phyloP scores from a whole-genome alignment of 2,888 invertebrate species.

The Pristionchus mayeri region DNA sequence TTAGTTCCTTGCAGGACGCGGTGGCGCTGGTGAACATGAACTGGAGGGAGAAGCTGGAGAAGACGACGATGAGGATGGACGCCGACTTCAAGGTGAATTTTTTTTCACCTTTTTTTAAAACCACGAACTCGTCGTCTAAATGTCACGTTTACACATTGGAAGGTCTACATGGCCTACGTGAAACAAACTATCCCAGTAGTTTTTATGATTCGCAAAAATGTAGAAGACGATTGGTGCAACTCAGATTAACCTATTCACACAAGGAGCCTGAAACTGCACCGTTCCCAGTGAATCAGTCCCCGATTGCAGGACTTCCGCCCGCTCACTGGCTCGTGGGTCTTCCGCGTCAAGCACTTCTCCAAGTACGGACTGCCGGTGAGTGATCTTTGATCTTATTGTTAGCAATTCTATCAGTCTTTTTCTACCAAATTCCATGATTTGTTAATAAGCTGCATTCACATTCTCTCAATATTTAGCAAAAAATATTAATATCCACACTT shows the following conservation, averaged over 20 bases:
- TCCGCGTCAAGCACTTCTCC: constrained; percentile 80
- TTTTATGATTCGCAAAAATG: background rate
- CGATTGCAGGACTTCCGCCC: constrained; percentile 87
- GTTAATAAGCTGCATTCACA: no score
- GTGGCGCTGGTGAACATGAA: constrained; percentile 86
- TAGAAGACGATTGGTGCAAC: no score
- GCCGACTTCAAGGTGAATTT: constrained; percentile 84
- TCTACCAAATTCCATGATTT: no score
- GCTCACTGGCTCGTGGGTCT: constrained; percentile 97
- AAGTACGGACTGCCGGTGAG: constrained; percentile 78
- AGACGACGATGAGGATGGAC: constrained; percentile 88
- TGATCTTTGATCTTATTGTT: no score
- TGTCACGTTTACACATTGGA: no score
- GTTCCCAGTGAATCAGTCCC: background rate
- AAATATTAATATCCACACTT: no score
- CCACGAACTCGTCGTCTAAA: background rate
- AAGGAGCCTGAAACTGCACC: background rate
- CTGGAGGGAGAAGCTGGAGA: constrained; percentile 88
- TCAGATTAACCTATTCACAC: background rate
- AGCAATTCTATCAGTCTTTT: no score
- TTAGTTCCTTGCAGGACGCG: constrained; percentile 79
- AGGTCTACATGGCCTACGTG: no score
- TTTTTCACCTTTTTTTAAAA: background rate
- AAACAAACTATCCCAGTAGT: background rate
- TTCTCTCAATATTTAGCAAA: no score